A percentile compares a stretch with the other conserved stretches of the same genome.
These are phyloP conservation scores for Morus bassanus DNA, from an alignment of 2,797 vertebrate species.

Conservation along the genomic window DNA sequence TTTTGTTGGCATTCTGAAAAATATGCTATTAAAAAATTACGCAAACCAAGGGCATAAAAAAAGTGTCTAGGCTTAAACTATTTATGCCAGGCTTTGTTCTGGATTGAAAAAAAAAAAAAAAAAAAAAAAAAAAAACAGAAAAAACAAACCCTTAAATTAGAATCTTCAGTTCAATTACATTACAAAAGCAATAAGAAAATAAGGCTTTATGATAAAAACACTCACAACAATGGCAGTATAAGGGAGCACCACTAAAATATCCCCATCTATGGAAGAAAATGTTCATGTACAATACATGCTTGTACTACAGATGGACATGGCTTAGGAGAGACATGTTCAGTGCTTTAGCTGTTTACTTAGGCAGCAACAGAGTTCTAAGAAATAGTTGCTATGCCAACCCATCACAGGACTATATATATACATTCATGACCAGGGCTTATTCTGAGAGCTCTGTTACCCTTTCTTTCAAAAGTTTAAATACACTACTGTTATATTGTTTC, in stretches of 20 bases:
- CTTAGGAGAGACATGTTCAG: slow-evolving; percentile 60
- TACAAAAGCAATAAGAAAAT: not conserved
- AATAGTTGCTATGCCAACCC: slow-evolving; percentile 80
- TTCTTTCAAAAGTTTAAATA: slow-evolving; percentile 67
- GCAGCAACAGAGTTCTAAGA: slow-evolving; percentile 70
- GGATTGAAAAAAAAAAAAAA: not conserved
- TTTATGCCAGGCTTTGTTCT: not conserved
- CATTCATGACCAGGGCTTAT: slow-evolving; percentile 71
- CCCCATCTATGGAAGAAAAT: slow-evolving; percentile 8
- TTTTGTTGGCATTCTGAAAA: slow-evolving; percentile 26
- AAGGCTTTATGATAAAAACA: not conserved
- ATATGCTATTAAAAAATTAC: slow-evolving; percentile 12
- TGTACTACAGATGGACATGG: slow-evolving; percentile 56
- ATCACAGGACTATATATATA: slow-evolving; percentile 67
- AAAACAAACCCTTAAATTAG: not conserved
- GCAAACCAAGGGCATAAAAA: not conserved
- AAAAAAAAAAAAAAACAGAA: too few species aligned
- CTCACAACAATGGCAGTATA: slow-evolving; percentile 6
- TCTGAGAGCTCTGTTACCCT: slow-evolving; percentile 62
- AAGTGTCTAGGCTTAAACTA: not conserved
- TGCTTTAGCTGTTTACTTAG: slow-evolving; percentile 75
- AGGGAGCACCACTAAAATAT: slow-evolving; percentile 28
- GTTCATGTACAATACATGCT: not conserved
- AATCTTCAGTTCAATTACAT: not conserved
- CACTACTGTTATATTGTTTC: slow-evolving; percentile 28